These are phyloP conservation scores for Odontesthes bonariensis DNA, from an alignment of 2,113 vertebrate genomes.

Conservation along the genomic window DNA sequence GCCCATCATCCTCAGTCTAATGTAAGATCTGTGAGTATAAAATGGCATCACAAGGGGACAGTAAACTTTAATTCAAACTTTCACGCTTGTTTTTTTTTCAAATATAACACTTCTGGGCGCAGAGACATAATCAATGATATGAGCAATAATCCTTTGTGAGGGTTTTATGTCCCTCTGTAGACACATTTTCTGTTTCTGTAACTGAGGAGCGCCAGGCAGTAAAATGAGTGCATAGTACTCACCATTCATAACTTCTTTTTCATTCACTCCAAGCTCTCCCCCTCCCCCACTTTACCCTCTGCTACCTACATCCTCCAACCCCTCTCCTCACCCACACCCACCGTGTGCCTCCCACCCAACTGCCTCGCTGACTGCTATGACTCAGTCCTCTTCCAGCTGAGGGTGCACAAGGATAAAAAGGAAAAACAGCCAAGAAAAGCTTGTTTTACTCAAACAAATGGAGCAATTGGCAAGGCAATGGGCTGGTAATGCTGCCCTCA, in stretches of 20 bases:
- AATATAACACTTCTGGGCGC: background rate
- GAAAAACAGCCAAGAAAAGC: constrained; percentile 61
- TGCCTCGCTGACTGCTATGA: constrained; percentile 69
- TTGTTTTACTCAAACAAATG: constrained; percentile 50
- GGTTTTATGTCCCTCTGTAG: constrained; percentile 6
- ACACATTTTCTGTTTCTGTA: background rate
- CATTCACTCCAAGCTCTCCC: constrained; percentile 47
- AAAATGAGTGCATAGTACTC: constrained; percentile 41
- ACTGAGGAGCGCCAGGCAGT: constrained; percentile 26
- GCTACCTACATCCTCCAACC: constrained; percentile 42
- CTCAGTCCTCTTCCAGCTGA: constrained; percentile 71
- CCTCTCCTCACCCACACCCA: constrained; percentile 25
- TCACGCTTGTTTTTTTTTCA: background rate
- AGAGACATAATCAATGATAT: background rate
- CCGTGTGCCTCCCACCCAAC: constrained; percentile 60
- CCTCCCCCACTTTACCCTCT: constrained; percentile 8
- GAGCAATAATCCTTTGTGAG: constrained; percentile 1
- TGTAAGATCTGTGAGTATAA: constrained; percentile 13
- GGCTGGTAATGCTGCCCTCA: constrained; percentile 36
- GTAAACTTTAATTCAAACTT: constrained; percentile 6
- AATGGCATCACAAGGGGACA: constrained; percentile 5
- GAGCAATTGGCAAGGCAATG: constrained; percentile 54
- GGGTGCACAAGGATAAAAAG: constrained; percentile 64
- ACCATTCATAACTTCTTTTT: constrained; percentile 58
- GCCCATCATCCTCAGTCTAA: background rate